Base-by-base conservation (phyloP, 2,113 vertebrate genomes). In the Columbina picui region DNA sequence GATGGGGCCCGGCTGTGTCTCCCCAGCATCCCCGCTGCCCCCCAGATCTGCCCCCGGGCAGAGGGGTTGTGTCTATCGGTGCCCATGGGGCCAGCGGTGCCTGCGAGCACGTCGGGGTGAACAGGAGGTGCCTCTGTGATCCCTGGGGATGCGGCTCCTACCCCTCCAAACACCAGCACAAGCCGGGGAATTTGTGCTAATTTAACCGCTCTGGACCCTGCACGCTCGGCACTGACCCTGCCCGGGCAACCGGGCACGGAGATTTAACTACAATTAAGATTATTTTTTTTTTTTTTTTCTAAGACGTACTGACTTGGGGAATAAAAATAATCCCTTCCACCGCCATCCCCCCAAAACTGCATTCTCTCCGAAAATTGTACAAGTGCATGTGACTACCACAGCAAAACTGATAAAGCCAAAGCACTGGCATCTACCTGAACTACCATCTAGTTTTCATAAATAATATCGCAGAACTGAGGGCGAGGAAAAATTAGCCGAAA, bases 281-380 rank as follows among this genome's bases (percentile, higher is more conserved):
- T 21, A 59, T 27, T 43, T 45, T 50, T 21, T 75, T 27, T 43
- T 45, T 50, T 36, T 67, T 43, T 56, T 5, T 0, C 14, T 26
- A 22, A 41, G 8, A 26, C 2, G 5, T 34, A 12, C 1, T 61
- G 50, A 75, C 8, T 6, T 12, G 14, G 19, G 60, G 8, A 65
- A 80, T 38, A 63, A 84, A 75, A 74, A 71, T 27, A 38, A 61
- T 8, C 32, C 30, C 18, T 61, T 5, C 7, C 0, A 7, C 22
- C 0, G 1, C 39, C 32, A 4, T 2, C 10, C 17, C 18, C 39
- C 6, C 6, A 22, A 29, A 55, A 5, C 4, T 0, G 1, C 25
- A 3, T 45, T 64, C 5, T 30, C 25, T 15, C 14, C 11, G 3
- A 11, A 73, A 47, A 43, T 15, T 4, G 8, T 30, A 23, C 26